Conservation (phyloP, 2,113 vertebrate genomes). For the Delphinus delphis region DNA sequence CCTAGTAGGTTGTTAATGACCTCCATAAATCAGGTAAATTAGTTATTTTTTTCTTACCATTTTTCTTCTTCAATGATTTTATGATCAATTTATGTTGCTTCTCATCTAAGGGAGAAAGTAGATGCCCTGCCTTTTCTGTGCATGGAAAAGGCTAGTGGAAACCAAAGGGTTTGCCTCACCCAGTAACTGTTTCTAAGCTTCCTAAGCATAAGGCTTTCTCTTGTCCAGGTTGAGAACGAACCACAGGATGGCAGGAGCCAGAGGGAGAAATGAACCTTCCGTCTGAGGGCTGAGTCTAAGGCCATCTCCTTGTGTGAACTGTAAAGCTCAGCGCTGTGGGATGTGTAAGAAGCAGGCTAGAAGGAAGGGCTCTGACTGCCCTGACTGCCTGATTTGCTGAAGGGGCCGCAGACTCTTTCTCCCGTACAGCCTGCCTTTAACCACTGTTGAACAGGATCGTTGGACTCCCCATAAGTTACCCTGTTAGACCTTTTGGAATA, state of each 20-base stretch:
- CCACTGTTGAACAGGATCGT: neutral
- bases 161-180: neutral
- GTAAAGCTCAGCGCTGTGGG: neutral
- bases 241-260: neutral
- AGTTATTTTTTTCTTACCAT: conserved; percentile 72
- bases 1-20: conserved; percentile 68
- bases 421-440: neutral
- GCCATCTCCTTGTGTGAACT: neutral
- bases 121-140: neutral
- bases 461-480: neutral
- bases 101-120: neutral
- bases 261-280: neutral
- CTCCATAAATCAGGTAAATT: conserved; percentile 85
- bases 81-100: conserved; percentile 74
- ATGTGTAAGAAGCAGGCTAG: neutral
- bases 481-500: neutral
- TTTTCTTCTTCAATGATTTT: conserved; percentile 79
- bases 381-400: fast-evolving
- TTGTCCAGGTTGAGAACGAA: neutral
- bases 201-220: neutral
- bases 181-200: neutral
- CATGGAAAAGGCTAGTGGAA: neutral
- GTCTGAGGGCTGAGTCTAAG: neutral
- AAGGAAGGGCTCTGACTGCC: neutral
- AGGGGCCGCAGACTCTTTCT: neutral